These are phyloP conservation scores for Takifugu ocellatus DNA, from an alignment of 2,797 vertebrate genomes.

Conservation along the genomic window DNA sequence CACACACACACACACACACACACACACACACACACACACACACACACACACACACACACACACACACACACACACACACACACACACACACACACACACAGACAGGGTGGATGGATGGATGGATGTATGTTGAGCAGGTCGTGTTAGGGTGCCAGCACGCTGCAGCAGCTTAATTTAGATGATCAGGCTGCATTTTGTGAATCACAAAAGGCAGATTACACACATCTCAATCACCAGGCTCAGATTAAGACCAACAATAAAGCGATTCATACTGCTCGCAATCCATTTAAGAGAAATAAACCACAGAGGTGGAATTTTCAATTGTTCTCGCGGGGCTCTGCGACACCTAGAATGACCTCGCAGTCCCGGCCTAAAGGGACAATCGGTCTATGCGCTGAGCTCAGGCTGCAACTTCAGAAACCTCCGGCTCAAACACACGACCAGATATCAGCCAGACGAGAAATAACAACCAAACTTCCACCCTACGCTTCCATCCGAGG, in stretches of 20 bases:
- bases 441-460: neutral
- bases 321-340: no score
- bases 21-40: constrained; percentile 8
- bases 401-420: no score
- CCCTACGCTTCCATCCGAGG: constrained; percentile 23
- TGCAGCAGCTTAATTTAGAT: constrained; percentile 45
- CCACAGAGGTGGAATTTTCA: no score
- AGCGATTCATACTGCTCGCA: constrained; percentile 1
- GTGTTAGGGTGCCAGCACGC: neutral
- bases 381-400: no score
- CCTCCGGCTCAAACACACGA: no score
- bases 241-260: constrained; percentile 17
- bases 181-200: constrained; percentile 37
- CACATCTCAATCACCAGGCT: constrained; percentile 4
- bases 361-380: no score
- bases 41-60: constrained; percentile 9
- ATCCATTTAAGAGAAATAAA: neutral
- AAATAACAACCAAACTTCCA: neutral
- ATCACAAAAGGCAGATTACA: constrained; percentile 42
- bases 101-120: neutral
- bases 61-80: constrained; percentile 10
- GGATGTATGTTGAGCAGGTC: no score
- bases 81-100: constrained; percentile 10
- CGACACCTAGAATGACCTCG: no score
- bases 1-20: constrained; percentile 10